Base-by-base conservation (phyloP, 2,888 invertebrate genomes). In the Lacanobia oleracea region DNA sequence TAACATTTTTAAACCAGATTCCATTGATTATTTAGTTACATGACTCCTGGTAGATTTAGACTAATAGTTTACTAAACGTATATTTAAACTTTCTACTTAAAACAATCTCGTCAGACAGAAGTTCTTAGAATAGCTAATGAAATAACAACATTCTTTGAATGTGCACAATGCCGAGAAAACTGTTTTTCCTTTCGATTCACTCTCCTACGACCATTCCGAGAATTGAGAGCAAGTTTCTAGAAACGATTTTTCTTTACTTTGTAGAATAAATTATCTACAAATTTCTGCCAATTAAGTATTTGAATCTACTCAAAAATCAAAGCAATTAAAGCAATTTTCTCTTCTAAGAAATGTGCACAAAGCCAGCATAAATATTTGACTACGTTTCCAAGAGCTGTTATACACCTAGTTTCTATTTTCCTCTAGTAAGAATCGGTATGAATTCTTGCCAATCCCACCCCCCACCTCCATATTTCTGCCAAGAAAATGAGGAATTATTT, bases 401-500 rank as follows among this genome's bases (percentile, higher is more conserved):
- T 21, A 33, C 21, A 37, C 18, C 33, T 23, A 33, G 16, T 57
- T 37, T 18, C 1, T 23, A 60, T 27, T 16, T 75, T 37, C 7
- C 14, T 62, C 21, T 51, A 45, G 27, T 40, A 57, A 18, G 70
- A 77, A 53, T 27, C 12, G 27, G 37, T 57, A 45, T 12, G 40
- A 21, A 12, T 51, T 62, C 7, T 65, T 40, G 56, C 65, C 51
- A 61, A 62, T 48, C 50, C 37, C 51, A 37, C 48, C 10, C 43
- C 50, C 37, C 51, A 37, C 48, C 10, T n/a, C 68, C 70, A 71
- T 62, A 81, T 81, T 68, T 64, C 65, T 50, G 61, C 67, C 62
- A 83, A 74, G 65, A 59, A 74, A 74, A 80, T 75, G 51, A 77
- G 68, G 51, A 78, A 75, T 70, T 71, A 77, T 79, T 73, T 63